phyloP scores from a whole-genome alignment of 30 jellyfish, hydroid and myxozoan genomes.

The Hydractinia symbiolongicarpus region DNA sequence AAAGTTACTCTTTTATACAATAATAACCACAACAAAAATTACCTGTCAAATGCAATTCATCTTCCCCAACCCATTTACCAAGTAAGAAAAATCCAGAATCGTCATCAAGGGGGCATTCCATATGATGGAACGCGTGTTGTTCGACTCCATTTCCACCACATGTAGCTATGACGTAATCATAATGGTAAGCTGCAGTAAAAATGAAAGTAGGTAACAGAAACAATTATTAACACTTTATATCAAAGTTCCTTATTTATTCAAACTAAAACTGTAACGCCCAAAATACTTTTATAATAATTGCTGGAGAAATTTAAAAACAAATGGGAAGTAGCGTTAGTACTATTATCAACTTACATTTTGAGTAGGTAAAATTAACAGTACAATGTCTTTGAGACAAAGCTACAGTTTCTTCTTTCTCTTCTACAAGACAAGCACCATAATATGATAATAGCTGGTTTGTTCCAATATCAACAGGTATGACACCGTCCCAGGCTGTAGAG shows the following conservation, averaged over 20 bases:
- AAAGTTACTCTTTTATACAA: no score
- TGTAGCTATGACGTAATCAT: not conserved
- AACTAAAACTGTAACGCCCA: no score
- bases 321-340: no score
- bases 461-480: constrained; percentile 6
- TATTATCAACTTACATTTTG: not conserved
- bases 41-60: not conserved
- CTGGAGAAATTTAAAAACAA: no score
- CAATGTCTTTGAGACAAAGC: constrained; percentile 14
- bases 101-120: constrained; percentile 15
- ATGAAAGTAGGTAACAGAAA: no score
- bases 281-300: no score
- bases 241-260: no score
- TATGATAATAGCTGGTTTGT: not conserved
- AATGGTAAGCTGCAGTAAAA: not conserved
- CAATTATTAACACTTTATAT: no score
- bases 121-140: constrained; percentile 10
- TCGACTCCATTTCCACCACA: constrained; percentile 9
- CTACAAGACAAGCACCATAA: constrained; percentile 9
- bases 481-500: not conserved
- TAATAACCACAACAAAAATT: not conserved
- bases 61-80: constrained; percentile 5
- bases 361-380: constrained; percentile 12
- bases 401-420: not conserved
- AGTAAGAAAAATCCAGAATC: constrained; percentile 15